A percentile compares a stretch with the other conserved stretches of the same genome.
phyloP scores from a whole-genome alignment of 2,113 vertebrate species.

The Rhineura floridana region DNA sequence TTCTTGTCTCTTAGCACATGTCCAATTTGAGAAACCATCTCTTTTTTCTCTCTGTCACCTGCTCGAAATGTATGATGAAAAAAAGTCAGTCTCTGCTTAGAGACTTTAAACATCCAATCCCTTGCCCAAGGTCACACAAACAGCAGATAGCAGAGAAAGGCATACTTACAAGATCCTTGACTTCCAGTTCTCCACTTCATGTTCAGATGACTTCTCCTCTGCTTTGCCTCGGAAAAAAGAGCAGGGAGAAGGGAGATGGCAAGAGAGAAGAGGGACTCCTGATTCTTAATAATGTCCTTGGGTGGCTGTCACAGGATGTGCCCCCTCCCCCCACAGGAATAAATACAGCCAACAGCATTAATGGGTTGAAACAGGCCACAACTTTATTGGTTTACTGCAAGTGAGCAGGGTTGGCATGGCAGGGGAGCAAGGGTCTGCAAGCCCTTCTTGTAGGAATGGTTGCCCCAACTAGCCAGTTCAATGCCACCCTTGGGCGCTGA shows the following conservation, averaged over 20 bases:
- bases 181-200: not conserved
- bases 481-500: no score
- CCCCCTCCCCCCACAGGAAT: no score
- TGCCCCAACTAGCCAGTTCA: no score
- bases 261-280: not conserved
- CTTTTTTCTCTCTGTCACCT: not conserved
- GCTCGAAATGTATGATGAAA: not conserved
- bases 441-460: no score
- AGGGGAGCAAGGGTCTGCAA: no score
- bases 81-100: accelerated
- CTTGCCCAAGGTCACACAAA: constrained; percentile 5
- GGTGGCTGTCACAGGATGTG: no score
- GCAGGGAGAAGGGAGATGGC: not conserved
- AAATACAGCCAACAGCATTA: no score
- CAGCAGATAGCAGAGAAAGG: not conserved
- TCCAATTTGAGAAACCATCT: constrained; percentile 3
- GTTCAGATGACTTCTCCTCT: not conserved
- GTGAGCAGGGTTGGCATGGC: no score
- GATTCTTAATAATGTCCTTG: not conserved
- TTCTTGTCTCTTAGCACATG: constrained; percentile 32
- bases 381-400: no score
- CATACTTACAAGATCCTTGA: not conserved
- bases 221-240: no score
- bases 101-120: not conserved
- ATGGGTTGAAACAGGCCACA: no score